phyloP scores from a whole-genome alignment of 2,888 invertebrate species.

The Drosophila eohydei region DNA sequence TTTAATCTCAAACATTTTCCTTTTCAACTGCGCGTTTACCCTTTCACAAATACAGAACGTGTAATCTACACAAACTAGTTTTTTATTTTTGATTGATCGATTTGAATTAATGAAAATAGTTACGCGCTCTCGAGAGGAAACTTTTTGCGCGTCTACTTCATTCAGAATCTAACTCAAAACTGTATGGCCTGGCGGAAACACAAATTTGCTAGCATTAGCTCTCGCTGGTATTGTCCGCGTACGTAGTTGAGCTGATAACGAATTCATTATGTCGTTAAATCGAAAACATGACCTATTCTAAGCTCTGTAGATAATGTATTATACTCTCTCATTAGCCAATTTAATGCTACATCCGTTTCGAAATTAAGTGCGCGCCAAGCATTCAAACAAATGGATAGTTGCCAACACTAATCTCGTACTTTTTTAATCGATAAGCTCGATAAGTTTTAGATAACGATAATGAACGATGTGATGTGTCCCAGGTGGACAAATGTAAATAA shows the following conservation, averaged over 20 bases:
- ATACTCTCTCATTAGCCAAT: slow-evolving; percentile 10
- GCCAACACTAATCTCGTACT: neutral
- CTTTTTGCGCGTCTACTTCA: slow-evolving; percentile 39
- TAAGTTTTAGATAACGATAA: neutral
- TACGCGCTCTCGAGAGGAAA: slow-evolving; percentile 4
- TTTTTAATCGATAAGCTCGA: neutral
- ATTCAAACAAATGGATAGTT: neutral
- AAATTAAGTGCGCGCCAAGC: neutral
- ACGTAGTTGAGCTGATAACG: slow-evolving; percentile 38
- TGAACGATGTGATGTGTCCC: neutral
- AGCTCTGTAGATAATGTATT: slow-evolving; percentile 28
- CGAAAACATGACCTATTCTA: slow-evolving; percentile 61
- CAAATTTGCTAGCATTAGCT: slow-evolving; percentile 25
- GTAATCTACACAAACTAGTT: slow-evolving; percentile 16
- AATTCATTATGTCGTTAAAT: slow-evolving; percentile 26
- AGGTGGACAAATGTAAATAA: too few species aligned
- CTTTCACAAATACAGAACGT: slow-evolving; percentile 18
- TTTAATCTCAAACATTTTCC: slow-evolving; percentile 49
- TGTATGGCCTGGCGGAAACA: slow-evolving; percentile 34
- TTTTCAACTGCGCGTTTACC: slow-evolving; percentile 8
- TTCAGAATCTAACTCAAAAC: slow-evolving; percentile 53
- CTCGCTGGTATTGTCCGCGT: slow-evolving; percentile 20
- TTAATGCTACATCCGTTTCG: neutral
- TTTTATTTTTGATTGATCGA: slow-evolving; percentile 40
- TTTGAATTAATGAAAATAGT: slow-evolving; percentile 33